phyloP scores from a whole-genome alignment of 2,888 invertebrate species.

The Catocala fraxini region DNA sequence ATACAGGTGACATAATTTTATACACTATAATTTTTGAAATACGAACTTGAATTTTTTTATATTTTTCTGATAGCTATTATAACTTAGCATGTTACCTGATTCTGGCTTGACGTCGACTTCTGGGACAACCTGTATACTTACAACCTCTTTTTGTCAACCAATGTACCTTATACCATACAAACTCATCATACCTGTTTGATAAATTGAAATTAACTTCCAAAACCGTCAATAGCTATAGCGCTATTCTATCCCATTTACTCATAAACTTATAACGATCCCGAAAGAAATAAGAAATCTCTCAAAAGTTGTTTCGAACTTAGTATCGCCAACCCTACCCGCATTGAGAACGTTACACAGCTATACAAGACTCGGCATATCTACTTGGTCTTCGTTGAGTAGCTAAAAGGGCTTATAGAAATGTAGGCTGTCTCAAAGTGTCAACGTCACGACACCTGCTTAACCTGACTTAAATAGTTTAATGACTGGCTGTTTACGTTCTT shows the following conservation, averaged over 20 bases:
- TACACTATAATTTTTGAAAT: too few relatives aligned
- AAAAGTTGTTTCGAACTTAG: slow-evolving; percentile 17
- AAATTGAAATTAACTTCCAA: background rate
- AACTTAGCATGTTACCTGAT: too few relatives aligned
- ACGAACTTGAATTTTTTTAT: too few relatives aligned
- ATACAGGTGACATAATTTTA: too few relatives aligned
- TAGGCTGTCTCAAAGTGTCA: slow-evolving; percentile 40
- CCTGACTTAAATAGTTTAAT: slow-evolving; percentile 28
- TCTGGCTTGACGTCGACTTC: too few relatives aligned
- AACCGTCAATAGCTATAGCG: background rate
- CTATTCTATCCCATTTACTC: background rate
- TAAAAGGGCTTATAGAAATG: slow-evolving; percentile 48
- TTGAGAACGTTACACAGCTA: slow-evolving; percentile 20
- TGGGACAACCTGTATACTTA: too few relatives aligned
- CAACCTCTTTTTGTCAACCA: too few relatives aligned
- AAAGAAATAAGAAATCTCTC: background rate
- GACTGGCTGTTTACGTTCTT: slow-evolving; percentile 5
- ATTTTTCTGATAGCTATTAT: too few relatives aligned
- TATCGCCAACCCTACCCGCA: slow-evolving; percentile 33
- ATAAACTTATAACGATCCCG: slow-evolving; percentile 3
- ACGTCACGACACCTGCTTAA: slow-evolving; percentile 28
- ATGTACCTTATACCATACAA: too few relatives aligned
- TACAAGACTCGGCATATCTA: slow-evolving; percentile 23
- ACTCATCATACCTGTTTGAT: too few relatives aligned
- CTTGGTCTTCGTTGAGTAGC: slow-evolving; percentile 33